phyloP scores from a whole-genome alignment of 92 coral and sea anemone genomes.

The Hydrozoanthus gracilis region DNA sequence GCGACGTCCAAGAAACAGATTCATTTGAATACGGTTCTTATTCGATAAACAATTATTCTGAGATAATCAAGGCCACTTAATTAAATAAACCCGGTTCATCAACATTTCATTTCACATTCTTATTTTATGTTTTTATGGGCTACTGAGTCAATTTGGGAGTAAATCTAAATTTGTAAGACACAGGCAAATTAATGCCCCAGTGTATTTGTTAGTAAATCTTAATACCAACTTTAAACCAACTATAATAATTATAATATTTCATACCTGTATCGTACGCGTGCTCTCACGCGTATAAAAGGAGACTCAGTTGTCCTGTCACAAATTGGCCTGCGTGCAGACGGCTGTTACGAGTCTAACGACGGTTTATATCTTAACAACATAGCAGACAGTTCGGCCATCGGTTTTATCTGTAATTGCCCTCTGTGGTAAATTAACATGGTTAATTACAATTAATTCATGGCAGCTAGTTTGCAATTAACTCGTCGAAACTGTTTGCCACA shows the following conservation, averaged over 20 bases:
- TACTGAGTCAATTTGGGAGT: neutral
- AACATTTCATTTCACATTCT: neutral
- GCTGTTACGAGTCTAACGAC: too few species aligned
- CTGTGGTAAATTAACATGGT: too few species aligned
- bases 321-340: neutral
- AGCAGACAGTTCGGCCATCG: too few species aligned
- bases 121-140: too few species aligned
- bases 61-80: neutral
- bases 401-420: too few species aligned
- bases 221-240: too few species aligned
- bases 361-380: too few species aligned
- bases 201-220: neutral
- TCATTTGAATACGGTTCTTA: constrained; percentile 7
- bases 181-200: neutral
- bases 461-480: too few species aligned
- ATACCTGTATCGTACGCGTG: neutral
- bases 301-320: neutral
- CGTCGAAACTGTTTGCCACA: constrained; percentile 8
- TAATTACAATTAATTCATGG: too few species aligned
- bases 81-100: neutral
- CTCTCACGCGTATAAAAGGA: neutral
- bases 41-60: neutral
- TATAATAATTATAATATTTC: neutral
- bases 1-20: neutral
- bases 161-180: too few species aligned